These are phyloP conservation scores for Osmerus eperlanus DNA, from an alignment of 2,113 vertebrate species.

Conservation along the genomic window DNA sequence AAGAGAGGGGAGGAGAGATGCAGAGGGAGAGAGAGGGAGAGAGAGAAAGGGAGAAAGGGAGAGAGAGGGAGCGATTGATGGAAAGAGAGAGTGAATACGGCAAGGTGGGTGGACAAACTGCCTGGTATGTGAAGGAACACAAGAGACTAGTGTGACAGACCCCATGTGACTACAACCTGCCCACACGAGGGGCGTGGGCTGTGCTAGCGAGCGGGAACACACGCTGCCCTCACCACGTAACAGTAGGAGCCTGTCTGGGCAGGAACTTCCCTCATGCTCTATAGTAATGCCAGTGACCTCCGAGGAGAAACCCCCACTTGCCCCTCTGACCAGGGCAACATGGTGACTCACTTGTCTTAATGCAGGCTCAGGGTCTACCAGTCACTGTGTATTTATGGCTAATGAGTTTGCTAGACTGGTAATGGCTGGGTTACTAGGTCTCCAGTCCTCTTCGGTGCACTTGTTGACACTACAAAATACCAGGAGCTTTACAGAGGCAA, in stretches of 20 bases:
- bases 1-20: background rate
- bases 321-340: background rate
- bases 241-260: slow-evolving; percentile 1
- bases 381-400: background rate
- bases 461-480: background rate
- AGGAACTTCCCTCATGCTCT: slow-evolving; percentile 12
- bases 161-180: background rate
- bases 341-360: slow-evolving; percentile 23
- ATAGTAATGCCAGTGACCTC: slow-evolving; percentile 4
- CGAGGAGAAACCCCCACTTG: background rate
- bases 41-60: background rate
- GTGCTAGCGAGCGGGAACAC: background rate
- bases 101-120: slow-evolving; percentile 27
- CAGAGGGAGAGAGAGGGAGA: slow-evolving; percentile 12
- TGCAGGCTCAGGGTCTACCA: background rate
- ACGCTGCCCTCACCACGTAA: slow-evolving; percentile 9
- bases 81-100: slow-evolving; percentile 3
- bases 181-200: background rate
- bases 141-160: background rate
- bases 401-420: background rate
- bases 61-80: background rate
- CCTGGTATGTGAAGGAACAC: slow-evolving; percentile 2
- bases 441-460: background rate
- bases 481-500: background rate
- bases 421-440: background rate